Base-by-base conservation (phyloP, 2,113 vertebrate genomes). In the Daphoenositta chrysoptera region DNA sequence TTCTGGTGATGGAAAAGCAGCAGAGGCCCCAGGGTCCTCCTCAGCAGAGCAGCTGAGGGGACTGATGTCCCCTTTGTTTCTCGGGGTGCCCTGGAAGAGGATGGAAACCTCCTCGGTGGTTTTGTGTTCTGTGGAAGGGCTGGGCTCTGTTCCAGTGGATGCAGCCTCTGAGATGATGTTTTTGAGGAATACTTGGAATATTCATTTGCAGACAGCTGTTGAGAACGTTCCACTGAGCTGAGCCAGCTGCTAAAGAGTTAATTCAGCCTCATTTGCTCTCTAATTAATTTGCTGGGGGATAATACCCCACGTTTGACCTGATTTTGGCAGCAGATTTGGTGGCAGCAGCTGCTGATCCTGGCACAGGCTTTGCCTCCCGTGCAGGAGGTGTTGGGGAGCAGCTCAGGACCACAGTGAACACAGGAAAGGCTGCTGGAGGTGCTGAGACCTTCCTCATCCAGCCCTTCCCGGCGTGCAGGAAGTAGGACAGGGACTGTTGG, bases 251-350 rank as follows among this genome's bases (percentile, higher is more conserved):
- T 58, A 1, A 72, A 30, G 50, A 45, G 95, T 92, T 89, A 88
- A 86, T 16, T 9, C 11, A 22, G 54, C 28, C 83, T 87, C 21
- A 7, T 92, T 86, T 86, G 57, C 84, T 90, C 76, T 83, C 54
- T 57, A 61, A 90, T 96, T 83, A 70, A 90, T 83, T 83, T 92
- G 50, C 89, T 89, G 63, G 63, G 73, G 90, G 94, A 58, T 95
- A 90, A 95, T 84, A 47, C 77, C 73, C 84, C 82, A 6, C 16
- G 33, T 89, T 6, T 96, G 91, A 80, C 50, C 94, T 61, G 80
- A 13, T 90, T 83, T 14, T 27, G 58, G 80, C 93, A 53, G 89
- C 83, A 89, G 87, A 45, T 91, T 78, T 84, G 83, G 58, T 66
- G 90, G 78, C 44, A 72, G 22, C 30, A 40, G 58, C 37, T 47